These are phyloP conservation scores for Dysdera silvatica DNA, from an alignment of 1,140 invertebrate genomes.

Conservation along the genomic window DNA sequence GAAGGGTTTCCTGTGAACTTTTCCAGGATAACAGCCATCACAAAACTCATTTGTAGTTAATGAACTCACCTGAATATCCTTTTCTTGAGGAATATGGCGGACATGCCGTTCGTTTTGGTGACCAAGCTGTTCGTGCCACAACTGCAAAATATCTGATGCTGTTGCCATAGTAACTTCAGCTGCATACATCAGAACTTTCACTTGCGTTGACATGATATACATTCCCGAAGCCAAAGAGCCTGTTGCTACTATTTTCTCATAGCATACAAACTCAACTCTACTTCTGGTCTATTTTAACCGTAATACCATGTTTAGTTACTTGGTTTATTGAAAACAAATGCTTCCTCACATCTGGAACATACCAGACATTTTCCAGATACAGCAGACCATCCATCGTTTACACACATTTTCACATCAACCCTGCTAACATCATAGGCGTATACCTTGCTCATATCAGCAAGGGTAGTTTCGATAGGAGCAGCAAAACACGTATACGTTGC, in stretches of 20 bases:
- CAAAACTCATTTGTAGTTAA: too few relatives aligned
- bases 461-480: not conserved
- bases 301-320: not conserved
- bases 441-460: not conserved
- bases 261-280: not conserved
- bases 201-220: not conserved
- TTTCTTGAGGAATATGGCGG: too few relatives aligned
- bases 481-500: not conserved
- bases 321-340: not conserved
- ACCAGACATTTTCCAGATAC: constrained; percentile 4
- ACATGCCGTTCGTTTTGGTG: too few relatives aligned
- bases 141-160: not conserved
- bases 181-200: not conserved
- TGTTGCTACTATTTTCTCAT: not conserved
- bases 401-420: not conserved
- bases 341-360: not conserved
- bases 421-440: not conserved
- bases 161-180: not conserved
- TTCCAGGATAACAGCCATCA: too few relatives aligned
- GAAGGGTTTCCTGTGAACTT: too few relatives aligned
- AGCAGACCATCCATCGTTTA: not conserved
- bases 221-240: not conserved
- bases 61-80: too few relatives aligned
- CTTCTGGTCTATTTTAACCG: not conserved
- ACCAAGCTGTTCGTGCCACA: too few relatives aligned